These are phyloP conservation scores for Sialia sialis DNA, from an alignment of 2,113 vertebrate species.

Conservation along the genomic window DNA sequence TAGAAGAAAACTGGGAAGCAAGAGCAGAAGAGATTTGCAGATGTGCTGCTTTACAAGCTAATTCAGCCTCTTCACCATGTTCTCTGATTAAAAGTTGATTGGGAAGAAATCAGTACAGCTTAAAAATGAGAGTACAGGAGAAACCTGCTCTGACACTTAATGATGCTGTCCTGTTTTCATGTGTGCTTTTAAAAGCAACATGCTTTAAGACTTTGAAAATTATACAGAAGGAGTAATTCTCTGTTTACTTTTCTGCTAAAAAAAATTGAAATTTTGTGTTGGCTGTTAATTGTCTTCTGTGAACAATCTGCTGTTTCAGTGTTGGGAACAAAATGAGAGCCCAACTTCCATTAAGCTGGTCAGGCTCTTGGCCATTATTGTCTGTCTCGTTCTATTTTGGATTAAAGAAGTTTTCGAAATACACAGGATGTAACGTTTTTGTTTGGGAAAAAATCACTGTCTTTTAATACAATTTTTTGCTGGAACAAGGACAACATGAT, in stretches of 20 bases:
- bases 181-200: neutral
- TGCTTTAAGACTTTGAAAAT: neutral
- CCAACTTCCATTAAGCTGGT: neutral
- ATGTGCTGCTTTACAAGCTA: neutral
- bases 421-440: neutral
- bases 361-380: conserved; percentile 49
- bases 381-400: conserved; percentile 23
- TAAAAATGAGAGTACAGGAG: neutral
- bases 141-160: neutral
- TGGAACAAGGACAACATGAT: neutral
- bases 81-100: neutral
- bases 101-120: neutral
- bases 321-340: neutral
- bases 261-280: neutral
- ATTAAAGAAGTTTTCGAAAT: neutral
- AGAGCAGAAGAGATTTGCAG: neutral
- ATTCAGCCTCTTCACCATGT: neutral
- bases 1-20: neutral
- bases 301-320: neutral
- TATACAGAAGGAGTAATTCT: neutral
- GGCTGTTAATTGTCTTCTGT: neutral
- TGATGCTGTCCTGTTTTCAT: accelerated
- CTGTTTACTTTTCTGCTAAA: conserved; percentile 22
- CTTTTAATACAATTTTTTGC: neutral
- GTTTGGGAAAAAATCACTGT: neutral